Evolutionary conservation across 1,140 invertebrate genomes (phyloP).

Genomic region (Hypsibius dujardini): DNA sequence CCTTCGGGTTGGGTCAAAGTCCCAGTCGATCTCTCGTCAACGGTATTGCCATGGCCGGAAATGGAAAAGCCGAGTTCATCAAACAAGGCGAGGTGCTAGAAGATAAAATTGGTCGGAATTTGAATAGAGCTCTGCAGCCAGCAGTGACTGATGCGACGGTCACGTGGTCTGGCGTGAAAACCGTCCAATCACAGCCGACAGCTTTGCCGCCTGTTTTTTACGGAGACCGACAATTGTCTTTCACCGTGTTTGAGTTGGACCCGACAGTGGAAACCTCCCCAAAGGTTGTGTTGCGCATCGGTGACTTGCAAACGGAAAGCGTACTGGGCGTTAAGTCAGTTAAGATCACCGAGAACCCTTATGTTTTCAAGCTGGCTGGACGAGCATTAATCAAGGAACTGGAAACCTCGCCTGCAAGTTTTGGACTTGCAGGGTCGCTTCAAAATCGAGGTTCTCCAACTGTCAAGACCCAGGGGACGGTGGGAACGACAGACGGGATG

Average conservation of each 20-base stretch:
- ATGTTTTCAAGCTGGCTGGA: conserved; percentile 25
- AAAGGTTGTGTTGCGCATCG: no score
- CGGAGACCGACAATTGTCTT: conserved; percentile 23
- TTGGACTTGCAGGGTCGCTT: background rate
- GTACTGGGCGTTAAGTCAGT: no score
- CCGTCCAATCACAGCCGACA: background rate
- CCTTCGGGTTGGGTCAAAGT: conserved; percentile 31
- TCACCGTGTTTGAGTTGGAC: conserved; percentile 20
- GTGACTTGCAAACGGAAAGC: no score
- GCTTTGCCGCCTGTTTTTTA: conserved; percentile 24
- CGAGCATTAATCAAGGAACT: conserved; percentile 26
- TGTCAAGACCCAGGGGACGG: no score
- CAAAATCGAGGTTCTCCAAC: no score
- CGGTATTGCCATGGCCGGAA: conserved; percentile 31
- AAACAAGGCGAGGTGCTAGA: conserved; percentile 30
- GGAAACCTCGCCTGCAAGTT: conserved; percentile 19
- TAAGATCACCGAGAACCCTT: no score
- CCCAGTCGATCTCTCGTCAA: conserved; percentile 31
- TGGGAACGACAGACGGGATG: no score
- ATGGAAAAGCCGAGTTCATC: conserved; percentile 30
- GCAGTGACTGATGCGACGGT: conserved; percentile 27
- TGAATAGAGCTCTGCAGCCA: conserved; percentile 32
- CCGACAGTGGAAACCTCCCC: no score
- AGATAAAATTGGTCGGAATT: conserved; percentile 28
- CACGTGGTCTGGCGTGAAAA: conserved; percentile 21